phyloP scores from a whole-genome alignment of 2,113 vertebrate genomes.

The human (Homo sapiens) region GRCh38 chr3:120818501-120819000 shows the following conservation, averaged over 20 bases:
- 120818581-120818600: too few species aligned
- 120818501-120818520: too few species aligned
- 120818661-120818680: too few species aligned
- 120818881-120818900: background rate
- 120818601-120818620: too few species aligned
- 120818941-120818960: background rate
- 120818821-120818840: background rate
- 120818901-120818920: background rate
- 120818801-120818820: background rate
- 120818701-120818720: background rate
- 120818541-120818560: too few species aligned
- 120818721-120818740: background rate
- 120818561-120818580: too few species aligned
- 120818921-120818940: background rate
- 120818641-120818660: too few species aligned
- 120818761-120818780: constrained; percentile 7
- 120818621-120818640: too few species aligned
- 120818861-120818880: background rate
- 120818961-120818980: background rate
- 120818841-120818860: background rate
- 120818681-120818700: background rate
- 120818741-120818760: background rate
- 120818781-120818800: background rate
- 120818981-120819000: background rate
- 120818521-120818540: too few species aligned